Conservation (phyloP, 2,113 vertebrate genomes). For the Dissostichus mawsoni region DNA sequence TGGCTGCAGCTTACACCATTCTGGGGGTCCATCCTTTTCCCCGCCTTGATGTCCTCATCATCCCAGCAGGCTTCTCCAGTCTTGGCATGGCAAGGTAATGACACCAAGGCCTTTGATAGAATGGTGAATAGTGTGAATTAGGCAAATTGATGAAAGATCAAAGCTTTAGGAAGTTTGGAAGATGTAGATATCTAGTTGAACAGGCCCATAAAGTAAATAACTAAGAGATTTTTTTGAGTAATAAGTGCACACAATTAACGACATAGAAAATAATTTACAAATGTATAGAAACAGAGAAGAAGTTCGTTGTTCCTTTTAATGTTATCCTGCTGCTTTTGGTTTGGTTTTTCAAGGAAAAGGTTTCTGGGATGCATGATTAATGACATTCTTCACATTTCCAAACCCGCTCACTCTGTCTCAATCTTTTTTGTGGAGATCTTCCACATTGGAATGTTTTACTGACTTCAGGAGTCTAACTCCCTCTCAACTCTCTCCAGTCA, state of each 20-base stretch:
- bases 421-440: constrained; percentile 44
- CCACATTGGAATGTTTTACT: constrained; percentile 45
- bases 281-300: constrained; percentile 12
- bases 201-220: not conserved
- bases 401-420: constrained; percentile 40
- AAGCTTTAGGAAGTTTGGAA: not conserved
- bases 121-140: not conserved
- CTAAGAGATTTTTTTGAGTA: not conserved
- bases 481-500: constrained; percentile 29
- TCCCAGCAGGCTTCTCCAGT: constrained; percentile 94
- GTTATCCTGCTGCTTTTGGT: constrained; percentile 29
- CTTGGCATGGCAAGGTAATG: constrained; percentile 98
- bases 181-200: not conserved
- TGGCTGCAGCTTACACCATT: constrained; percentile 87
- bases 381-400: constrained; percentile 43
- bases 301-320: constrained; percentile 7
- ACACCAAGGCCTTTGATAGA: constrained; percentile 9
- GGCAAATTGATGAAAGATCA: not conserved
- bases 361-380: constrained; percentile 44
- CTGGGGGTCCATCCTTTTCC: constrained; percentile 95
- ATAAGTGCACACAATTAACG: not conserved
- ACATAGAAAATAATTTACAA: not conserved
- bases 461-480: constrained; percentile 44
- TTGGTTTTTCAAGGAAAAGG: constrained; percentile 23
- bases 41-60: constrained; percentile 93